Base-by-base conservation (phyloP, 2,113 vertebrate genomes). In the Rattus norvegicus region DNA sequence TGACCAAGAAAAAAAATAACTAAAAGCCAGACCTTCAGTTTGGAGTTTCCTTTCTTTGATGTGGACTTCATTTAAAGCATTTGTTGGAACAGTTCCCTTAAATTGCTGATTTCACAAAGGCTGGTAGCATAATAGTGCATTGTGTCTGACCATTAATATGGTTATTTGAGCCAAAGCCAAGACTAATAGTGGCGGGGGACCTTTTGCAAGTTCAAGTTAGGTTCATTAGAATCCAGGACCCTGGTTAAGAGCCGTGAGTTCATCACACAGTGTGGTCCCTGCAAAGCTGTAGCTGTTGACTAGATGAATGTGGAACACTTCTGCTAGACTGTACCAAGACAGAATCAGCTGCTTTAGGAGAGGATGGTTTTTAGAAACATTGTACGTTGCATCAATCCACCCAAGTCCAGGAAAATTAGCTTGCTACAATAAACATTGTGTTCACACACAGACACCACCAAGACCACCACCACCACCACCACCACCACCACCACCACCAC, bases 101-200 rank as follows among this genome's bases (percentile, higher is more conserved):
- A 94, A 75, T 94, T 54, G 49, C 89, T 91, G 72, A 93, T 93
- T 96, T 96, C 56, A 91, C 79, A 88, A 96, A 97, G 89, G 61
- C 76, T 75, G 86, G 49, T 85, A 81, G 30, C 54, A 93, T 92
- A 98, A 96, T 92, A 94, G 81, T 91, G 47, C 83, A 91, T 97
- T 97, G 86, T 97, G 95, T 95, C 92, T 93, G 86, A 87, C 89
- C 70, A 80, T 94, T 97, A 95, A 96, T 4, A 1, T 96, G 39
- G 77, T 93, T 93, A 96, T 98, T 97, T 97, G 96, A 97, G 79
- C 93, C 81, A 79, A 79, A 96, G 95, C 94, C 94, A 97, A 97
- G 96, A 95, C 95, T 94, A 96, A 95, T 47, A 96, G 89, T 84
- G 33, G 97, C 72, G 86, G 63, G 92, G 79, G 93, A 56, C 88